Percentiles rank a stretch among this genome's conserved stretches.
phyloP scores from a whole-genome alignment of 2,113 vertebrate species.

The Hypanus sabinus region DNA sequence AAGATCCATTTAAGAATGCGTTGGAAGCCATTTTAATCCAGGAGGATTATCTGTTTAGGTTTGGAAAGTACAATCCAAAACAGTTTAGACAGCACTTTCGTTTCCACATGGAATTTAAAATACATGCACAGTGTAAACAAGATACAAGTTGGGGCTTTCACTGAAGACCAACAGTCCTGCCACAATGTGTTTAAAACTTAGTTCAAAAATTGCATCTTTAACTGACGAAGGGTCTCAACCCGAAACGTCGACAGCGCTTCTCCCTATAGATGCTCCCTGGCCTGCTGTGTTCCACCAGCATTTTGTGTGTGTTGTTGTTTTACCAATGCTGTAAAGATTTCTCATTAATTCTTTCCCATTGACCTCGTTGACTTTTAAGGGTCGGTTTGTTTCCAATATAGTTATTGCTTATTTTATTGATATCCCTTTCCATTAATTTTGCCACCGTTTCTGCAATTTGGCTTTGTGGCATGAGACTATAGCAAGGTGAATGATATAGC shows the following conservation, averaged over 20 bases:
- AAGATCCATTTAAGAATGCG: neutral
- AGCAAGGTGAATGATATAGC: neutral
- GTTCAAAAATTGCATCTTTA: neutral
- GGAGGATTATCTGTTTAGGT: neutral
- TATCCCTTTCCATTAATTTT: neutral
- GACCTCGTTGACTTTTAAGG: neutral
- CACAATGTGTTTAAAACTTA: neutral
- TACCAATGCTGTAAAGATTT: neutral
- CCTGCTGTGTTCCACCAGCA: too few relatives aligned
- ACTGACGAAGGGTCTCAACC: too few relatives aligned
- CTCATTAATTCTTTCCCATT: neutral
- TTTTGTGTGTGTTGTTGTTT: too few relatives aligned
- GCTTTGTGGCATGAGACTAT: neutral
- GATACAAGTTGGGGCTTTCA: neutral
- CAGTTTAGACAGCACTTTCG: neutral
- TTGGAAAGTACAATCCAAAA: neutral
- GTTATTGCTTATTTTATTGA: neutral
- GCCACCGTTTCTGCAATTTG: neutral
- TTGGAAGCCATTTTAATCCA: neutral
- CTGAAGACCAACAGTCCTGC: neutral
- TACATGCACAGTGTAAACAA: neutral
- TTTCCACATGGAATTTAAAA: neutral
- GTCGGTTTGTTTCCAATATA: too few relatives aligned
- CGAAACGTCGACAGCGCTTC: too few relatives aligned
- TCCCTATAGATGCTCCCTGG: too few relatives aligned